Conservation (phyloP, 2,888 invertebrate genomes). For the Eristalis intricaria region DNA sequence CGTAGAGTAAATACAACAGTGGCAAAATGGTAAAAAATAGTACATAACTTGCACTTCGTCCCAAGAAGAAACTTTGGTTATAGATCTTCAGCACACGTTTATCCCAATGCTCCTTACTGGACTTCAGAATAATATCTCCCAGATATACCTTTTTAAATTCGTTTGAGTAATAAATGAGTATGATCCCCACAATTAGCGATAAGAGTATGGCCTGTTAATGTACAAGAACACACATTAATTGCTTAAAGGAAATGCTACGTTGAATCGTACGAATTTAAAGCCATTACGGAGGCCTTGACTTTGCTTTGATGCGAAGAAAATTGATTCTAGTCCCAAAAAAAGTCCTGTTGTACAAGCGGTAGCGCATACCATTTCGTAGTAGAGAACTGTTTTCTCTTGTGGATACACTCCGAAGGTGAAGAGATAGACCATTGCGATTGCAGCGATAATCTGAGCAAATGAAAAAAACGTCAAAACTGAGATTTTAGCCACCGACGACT, state of each 20-base stretch:
- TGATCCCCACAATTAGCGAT: neutral
- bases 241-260: neutral
- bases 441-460: neutral
- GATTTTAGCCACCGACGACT: too few relatives aligned
- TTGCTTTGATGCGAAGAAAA: slow-evolving; percentile 6
- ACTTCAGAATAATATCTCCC: slow-evolving; percentile 19
- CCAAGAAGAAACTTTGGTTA: neutral
- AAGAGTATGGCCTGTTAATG: slow-evolving; percentile 18
- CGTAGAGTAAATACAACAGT: slow-evolving; percentile 2
- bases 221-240: neutral
- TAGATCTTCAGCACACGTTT: neutral
- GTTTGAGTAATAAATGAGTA: neutral
- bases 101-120: slow-evolving; percentile 25
- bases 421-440: neutral
- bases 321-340: slow-evolving; percentile 26
- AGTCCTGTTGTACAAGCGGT: slow-evolving; percentile 9
- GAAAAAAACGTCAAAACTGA: too few relatives aligned
- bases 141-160: slow-evolving; percentile 27
- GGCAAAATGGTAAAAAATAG: neutral
- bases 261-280: slow-evolving; percentile 28
- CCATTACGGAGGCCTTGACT: slow-evolving; percentile 20
- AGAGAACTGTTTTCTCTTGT: slow-evolving; percentile 24
- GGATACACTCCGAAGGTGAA: slow-evolving; percentile 26
- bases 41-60: neutral
- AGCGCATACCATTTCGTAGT: slow-evolving; percentile 44